These are phyloP conservation scores for Probosciger aterrimus DNA, from an alignment of 2,113 vertebrate genomes.

Conservation along the genomic window DNA sequence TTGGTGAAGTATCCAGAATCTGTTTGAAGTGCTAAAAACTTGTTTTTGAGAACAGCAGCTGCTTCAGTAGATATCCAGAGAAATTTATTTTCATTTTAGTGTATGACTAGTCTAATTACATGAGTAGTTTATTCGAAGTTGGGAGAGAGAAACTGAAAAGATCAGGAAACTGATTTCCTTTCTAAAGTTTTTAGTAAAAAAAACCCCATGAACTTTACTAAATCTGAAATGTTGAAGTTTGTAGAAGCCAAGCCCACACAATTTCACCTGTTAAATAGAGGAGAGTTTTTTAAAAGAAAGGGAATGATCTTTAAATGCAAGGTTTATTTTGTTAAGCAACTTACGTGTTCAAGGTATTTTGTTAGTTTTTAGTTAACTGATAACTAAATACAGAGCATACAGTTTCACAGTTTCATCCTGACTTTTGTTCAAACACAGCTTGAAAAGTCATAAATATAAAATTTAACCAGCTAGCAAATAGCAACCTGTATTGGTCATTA, in stretches of 20 bases:
- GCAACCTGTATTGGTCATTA: background rate
- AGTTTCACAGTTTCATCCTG: background rate
- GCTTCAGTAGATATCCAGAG: background rate
- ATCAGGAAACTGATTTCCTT: background rate
- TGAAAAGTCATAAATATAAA: background rate
- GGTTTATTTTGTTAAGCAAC: background rate
- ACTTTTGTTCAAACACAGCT: background rate
- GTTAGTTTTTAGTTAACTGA: background rate
- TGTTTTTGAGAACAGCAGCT: background rate
- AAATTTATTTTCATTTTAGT: background rate
- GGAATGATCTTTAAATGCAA: background rate
- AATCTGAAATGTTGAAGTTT: background rate
- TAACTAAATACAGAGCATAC: background rate
- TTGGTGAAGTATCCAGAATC: background rate
- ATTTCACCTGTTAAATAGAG: background rate
- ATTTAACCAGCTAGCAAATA: background rate
- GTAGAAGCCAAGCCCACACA: background rate
- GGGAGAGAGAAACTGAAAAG: background rate
- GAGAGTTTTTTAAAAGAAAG: background rate
- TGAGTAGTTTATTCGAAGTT: background rate
- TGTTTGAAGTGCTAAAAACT: background rate
- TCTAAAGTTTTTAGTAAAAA: background rate
- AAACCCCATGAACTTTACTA: accelerated
- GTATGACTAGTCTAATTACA: background rate
- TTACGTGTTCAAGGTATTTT: background rate